Evolutionary conservation across 2,797 vertebrate genomes (phyloP), one percentile per base, ranked within the genome.

Genomic region (Glyptemys insculpta): DNA sequence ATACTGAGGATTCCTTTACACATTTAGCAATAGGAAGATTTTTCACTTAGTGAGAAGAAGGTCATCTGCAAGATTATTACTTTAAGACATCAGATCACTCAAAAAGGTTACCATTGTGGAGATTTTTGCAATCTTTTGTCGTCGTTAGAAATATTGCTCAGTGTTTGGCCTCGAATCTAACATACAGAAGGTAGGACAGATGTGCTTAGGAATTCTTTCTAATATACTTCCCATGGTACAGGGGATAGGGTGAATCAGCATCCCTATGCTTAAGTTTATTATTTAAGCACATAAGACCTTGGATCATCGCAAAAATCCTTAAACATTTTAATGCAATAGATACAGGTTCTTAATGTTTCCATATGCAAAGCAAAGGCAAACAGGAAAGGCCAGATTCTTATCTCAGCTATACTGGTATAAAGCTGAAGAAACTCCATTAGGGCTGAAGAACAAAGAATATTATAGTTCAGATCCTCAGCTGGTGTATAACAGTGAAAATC

Each of bases 61-160:
- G 27, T 81, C 90, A 44, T 25, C 74, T 90, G 57, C 2, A 1
- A 86, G 59, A 41, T 79, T 79, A 74, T 29, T 68, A 8, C 65
- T 31, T 37, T 89, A 2, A 1, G 1, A 0, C 68, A 92, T 72
- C 5, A 87, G 14, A 62, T 62, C 29, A 62, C 31, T 62, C 59
- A 62, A 16, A 29, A 83, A 37, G 2, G 49, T 94, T 92, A 68
- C 93, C 83, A 86, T 44, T 95, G 90, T 85, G 52, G 81, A 89
- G n/a, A 41, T 91, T 65, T 93, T 94, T 92, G 87, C 87, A 49
- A n/a, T 47, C 53, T 54, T 78, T 88, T 92, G 90, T 93, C 62
- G 72, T 78, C 44, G 86, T 27, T 41, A n/a, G 29, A 0, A 0
- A 12, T 76, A 79, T 14, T 6, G 81, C 79, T 72, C 4, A 12